Evolutionary conservation across 2,113 vertebrate genomes (phyloP).

Genomic region (Microcebus jonahi): DNA sequence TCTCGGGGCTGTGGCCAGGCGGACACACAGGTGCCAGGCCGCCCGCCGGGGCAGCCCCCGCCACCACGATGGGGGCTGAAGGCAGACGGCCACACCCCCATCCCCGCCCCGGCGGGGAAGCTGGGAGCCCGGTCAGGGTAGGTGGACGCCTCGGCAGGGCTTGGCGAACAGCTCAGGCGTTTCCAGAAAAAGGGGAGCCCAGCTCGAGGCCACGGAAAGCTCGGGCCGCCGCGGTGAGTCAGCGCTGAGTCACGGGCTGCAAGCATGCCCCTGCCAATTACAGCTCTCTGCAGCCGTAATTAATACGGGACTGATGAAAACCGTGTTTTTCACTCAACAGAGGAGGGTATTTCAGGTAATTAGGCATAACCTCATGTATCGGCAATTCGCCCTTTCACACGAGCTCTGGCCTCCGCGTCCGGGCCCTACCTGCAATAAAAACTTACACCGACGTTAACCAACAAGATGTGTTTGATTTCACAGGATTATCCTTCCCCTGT

Average conservation of each 20-base stretch:
- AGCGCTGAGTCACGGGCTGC: constrained; percentile 84
- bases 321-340: constrained; percentile 78
- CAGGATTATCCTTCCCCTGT: background rate
- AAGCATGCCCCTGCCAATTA: constrained; percentile 81
- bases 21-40: accelerated
- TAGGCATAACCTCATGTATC: constrained; percentile 75
- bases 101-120: background rate
- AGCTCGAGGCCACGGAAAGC: constrained; percentile 82
- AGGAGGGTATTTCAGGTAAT: constrained; percentile 79
- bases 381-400: constrained; percentile 69
- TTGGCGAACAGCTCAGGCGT: constrained; percentile 56
- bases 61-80: background rate
- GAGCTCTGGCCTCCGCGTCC: background rate
- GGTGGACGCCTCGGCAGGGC: accelerated
- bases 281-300: constrained; percentile 82
- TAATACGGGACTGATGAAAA: constrained; percentile 81
- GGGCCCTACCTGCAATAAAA: constrained; percentile 50
- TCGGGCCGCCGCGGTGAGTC: constrained; percentile 82
- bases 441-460: constrained; percentile 51
- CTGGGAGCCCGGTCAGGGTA: constrained; percentile 1
- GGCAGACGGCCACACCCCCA: no score
- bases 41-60: accelerated
- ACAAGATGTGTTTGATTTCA: constrained; percentile 65
- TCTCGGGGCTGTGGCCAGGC: background rate
- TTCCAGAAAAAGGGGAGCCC: constrained; percentile 80